Conservation (phyloP, 2,797 vertebrate genomes). For the Staurois parvus region DNA sequence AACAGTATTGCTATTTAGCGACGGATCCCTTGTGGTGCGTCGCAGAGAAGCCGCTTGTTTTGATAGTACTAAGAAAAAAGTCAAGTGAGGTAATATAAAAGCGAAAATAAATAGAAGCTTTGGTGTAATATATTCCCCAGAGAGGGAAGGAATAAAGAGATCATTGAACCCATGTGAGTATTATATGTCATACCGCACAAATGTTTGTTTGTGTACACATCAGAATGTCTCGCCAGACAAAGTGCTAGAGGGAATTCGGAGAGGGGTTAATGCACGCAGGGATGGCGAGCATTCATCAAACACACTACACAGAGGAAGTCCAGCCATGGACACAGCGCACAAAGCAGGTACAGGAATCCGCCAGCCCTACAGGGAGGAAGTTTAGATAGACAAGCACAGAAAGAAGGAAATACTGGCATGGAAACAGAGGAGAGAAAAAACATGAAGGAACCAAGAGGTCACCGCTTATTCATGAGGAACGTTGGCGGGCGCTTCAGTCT, state of each 20-base stretch:
- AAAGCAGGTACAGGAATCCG: neutral
- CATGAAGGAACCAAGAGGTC: slow-evolving; percentile 7
- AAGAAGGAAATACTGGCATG: slow-evolving; percentile 26
- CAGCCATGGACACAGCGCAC: slow-evolving; percentile 18
- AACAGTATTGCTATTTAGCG: neutral
- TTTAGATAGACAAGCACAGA: slow-evolving; percentile 18
- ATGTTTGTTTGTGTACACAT: slow-evolving; percentile 47
- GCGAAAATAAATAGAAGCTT: slow-evolving; percentile 13
- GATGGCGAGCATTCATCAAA: slow-evolving; percentile 13
- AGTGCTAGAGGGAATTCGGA: slow-evolving; percentile 21
- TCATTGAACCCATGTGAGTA: slow-evolving; percentile 39
- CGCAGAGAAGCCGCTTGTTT: slow-evolving; percentile 20
- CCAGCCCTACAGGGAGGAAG: slow-evolving; percentile 37
- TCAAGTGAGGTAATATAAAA: slow-evolving; percentile 33
- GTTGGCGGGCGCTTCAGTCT: neutral
- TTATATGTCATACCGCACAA: slow-evolving; percentile 40
- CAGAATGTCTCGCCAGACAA: slow-evolving; percentile 37
- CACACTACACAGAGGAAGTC: slow-evolving; percentile 5
- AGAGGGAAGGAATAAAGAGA: slow-evolving; percentile 49
- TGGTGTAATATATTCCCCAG: neutral
- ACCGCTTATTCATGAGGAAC: neutral
- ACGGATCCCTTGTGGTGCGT: neutral
- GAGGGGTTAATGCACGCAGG: neutral
- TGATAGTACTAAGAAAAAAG: neutral
- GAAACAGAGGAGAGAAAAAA: slow-evolving; percentile 15